These are phyloP conservation scores for Cantharis rustica DNA, from an alignment of 2,888 invertebrate genomes.

Conservation along the genomic window DNA sequence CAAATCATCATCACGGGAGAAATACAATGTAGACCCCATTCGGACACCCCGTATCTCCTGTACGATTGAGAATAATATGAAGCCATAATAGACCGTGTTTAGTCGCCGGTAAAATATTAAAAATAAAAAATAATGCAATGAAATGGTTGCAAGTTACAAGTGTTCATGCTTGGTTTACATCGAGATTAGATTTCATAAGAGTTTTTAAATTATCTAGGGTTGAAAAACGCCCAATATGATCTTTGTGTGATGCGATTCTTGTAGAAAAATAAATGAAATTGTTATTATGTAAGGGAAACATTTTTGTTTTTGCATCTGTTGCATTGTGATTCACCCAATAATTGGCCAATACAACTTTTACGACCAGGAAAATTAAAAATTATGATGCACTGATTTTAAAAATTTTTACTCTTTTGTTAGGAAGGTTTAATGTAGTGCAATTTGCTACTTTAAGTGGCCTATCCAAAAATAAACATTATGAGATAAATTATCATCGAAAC, in stretches of 20 bases:
- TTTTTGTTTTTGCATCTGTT: slow-evolving; percentile 11
- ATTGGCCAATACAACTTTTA: background rate
- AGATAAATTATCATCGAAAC: slow-evolving; percentile 3
- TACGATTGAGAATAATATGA: slow-evolving; percentile 31
- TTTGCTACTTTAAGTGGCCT: background rate
- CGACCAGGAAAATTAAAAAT: background rate
- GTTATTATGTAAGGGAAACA: background rate
- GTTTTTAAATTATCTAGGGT: background rate
- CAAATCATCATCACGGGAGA: slow-evolving; percentile 34
- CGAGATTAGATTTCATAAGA: slow-evolving; percentile 18
- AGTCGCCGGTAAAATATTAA: slow-evolving; percentile 35
- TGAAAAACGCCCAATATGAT: background rate
- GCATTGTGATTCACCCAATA: background rate
- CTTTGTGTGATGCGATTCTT: background rate
- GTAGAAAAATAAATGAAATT: slow-evolving; percentile 7
- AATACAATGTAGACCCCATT: slow-evolving; percentile 30
- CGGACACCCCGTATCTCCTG: slow-evolving; percentile 35
- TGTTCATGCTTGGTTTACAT: slow-evolving; percentile 26
- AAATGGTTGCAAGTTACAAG: slow-evolving; percentile 29
- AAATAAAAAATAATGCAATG: slow-evolving; percentile 25
- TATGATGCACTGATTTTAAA: background rate
- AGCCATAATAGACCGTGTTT: slow-evolving; percentile 35
- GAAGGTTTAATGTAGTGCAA: background rate
- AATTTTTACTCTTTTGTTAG: background rate
- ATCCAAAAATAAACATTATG: background rate